Percentiles rank a stretch among this genome's conserved stretches.
These are phyloP conservation scores for Eumeta japonica DNA, from an alignment of 1,140 invertebrate species.

Conservation along the genomic window DNA sequence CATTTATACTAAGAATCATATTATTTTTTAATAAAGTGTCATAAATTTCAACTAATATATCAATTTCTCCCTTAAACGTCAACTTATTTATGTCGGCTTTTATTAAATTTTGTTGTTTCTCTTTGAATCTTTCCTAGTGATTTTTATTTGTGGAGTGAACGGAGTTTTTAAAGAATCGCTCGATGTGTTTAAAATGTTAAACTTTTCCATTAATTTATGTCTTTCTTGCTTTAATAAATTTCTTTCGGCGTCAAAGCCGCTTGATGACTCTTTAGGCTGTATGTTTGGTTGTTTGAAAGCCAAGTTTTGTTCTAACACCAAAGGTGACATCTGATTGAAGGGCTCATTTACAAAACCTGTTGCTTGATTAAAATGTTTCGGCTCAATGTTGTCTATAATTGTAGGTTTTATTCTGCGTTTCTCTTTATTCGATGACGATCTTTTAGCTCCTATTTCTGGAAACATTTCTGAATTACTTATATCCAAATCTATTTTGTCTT, in stretches of 20 bases:
- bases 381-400: slow-evolving; percentile 30
- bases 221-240: slow-evolving; percentile 45
- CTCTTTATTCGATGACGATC: slow-evolving; percentile 32
- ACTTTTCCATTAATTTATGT: slow-evolving; percentile 53
- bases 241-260: slow-evolving; percentile 39
- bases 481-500: slow-evolving; percentile 32
- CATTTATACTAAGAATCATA: slow-evolving; percentile 41
- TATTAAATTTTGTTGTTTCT: slow-evolving; percentile 21
- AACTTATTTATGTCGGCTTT: slow-evolving; percentile 33
- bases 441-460: slow-evolving; percentile 44
- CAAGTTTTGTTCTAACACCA: slow-evolving; percentile 40
- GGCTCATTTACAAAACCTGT: too few relatives aligned
- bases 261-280: slow-evolving; percentile 33
- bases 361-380: slow-evolving; percentile 21
- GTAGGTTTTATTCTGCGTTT: slow-evolving; percentile 49
- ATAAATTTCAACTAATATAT: slow-evolving; percentile 41
- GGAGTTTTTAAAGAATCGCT: slow-evolving; percentile 16
- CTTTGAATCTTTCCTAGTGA: slow-evolving; percentile 27
- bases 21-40: slow-evolving; percentile 42
- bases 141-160: slow-evolving; percentile 32
- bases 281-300: slow-evolving; percentile 40
- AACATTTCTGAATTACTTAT: slow-evolving; percentile 42
- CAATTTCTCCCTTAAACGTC: slow-evolving; percentile 31
- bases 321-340: too few relatives aligned
- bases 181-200: slow-evolving; percentile 39